Evolutionary conservation across 1,140 invertebrate genomes (phyloP).

Genomic region (Pseudomyrmex dendroicus): DNA sequence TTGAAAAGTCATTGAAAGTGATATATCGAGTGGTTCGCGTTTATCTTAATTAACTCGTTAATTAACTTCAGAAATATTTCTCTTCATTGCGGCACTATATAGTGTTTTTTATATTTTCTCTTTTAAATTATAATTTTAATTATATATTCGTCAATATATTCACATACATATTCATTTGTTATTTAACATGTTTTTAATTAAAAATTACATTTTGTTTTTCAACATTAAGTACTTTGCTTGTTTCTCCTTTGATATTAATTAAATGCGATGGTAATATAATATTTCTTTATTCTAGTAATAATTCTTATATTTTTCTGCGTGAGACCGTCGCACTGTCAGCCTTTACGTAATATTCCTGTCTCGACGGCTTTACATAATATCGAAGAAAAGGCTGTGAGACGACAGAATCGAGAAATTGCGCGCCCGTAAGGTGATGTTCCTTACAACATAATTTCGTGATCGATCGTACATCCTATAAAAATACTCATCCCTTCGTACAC

Average conservation of each 20-base stretch:
- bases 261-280: too few relatives aligned
- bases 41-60: slow-evolving; percentile 22
- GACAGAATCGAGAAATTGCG: background rate
- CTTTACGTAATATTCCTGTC: slow-evolving; percentile 17
- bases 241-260: too few relatives aligned
- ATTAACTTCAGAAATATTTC: background rate
- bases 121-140: background rate
- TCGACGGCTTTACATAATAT: slow-evolving; percentile 34
- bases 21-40: background rate
- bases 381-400: background rate
- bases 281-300: too few relatives aligned
- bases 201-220: too few relatives aligned
- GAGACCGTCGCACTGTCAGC: background rate
- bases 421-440: slow-evolving; percentile 14
- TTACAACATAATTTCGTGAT: slow-evolving; percentile 51
- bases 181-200: too few relatives aligned
- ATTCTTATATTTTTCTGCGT: slow-evolving; percentile 8
- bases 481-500: slow-evolving; percentile 30
- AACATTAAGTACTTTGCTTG: too few relatives aligned
- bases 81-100: background rate
- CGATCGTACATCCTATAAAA: slow-evolving; percentile 49
- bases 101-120: background rate
- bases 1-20: background rate
- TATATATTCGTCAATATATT: too few relatives aligned
- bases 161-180: too few relatives aligned